Evolutionary conservation across 2,797 vertebrate species (phyloP).

Genomic region (Cephalopachus bancanus): DNA sequence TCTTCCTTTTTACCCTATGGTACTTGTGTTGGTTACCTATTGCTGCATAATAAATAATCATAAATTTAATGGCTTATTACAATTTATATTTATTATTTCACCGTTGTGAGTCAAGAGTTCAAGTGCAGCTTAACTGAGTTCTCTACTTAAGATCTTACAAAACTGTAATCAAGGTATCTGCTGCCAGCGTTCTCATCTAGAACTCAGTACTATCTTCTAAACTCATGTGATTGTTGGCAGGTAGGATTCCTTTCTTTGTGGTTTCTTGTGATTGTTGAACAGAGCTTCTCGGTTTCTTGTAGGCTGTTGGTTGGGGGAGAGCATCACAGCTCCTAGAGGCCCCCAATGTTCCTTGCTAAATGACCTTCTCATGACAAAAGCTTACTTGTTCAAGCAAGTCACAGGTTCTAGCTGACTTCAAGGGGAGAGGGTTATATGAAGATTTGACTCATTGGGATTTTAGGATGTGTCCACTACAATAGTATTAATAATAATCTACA

Average conservation of each 20-base stretch:
- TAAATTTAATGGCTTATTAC: neutral
- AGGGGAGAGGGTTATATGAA: neutral
- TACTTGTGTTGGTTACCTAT: conserved; percentile 34
- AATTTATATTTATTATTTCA: neutral
- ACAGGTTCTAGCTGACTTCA: neutral
- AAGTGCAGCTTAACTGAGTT: neutral
- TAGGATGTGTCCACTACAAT: neutral
- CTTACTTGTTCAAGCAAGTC: conserved; percentile 17
- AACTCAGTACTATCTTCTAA: neutral
- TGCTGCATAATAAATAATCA: conserved; percentile 2
- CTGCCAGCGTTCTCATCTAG: neutral
- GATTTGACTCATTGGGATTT: neutral
- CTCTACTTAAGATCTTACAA: neutral
- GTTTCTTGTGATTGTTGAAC: neutral
- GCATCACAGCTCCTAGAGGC: neutral
- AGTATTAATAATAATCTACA: conserved; percentile 4
- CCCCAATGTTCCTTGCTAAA: neutral
- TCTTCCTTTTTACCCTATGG: neutral
- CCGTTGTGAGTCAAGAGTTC: neutral
- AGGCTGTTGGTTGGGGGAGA: neutral
- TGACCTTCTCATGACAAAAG: neutral
- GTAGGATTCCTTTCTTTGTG: neutral
- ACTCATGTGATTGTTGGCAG: neutral
- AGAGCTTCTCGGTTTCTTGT: neutral
- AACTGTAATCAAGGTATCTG: neutral